A percentile compares a stretch with the other conserved stretches of the same genome.
Conservation (phyloP, 2,888 invertebrate species). For the Ophion ventricosus region DNA sequence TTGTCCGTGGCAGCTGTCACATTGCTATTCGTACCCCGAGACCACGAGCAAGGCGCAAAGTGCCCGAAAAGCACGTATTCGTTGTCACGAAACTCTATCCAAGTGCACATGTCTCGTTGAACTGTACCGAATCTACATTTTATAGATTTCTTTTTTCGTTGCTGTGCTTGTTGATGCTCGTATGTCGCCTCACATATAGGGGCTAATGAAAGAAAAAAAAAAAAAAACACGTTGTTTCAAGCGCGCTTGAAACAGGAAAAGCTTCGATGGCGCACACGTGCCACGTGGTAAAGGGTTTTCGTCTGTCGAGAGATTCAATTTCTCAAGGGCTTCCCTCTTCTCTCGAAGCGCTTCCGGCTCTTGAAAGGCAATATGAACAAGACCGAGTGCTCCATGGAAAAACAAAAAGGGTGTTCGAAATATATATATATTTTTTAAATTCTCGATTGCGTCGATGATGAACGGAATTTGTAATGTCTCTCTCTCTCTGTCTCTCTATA, state of each 20-base stretch:
- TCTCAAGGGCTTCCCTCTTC: constrained; percentile 53
- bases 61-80: constrained; percentile 27
- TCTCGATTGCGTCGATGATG: neutral
- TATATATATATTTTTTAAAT: neutral
- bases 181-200: neutral
- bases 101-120: constrained; percentile 15
- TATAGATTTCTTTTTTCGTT: neutral
- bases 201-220: constrained; percentile 7
- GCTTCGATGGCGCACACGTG: constrained; percentile 40
- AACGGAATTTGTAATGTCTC: too few species aligned
- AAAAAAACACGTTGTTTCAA: constrained; percentile 12
- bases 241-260: constrained; percentile 8
- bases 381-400: constrained; percentile 27
- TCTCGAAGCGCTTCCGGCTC: constrained; percentile 51
- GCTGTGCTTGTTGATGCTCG: neutral
- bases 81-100: constrained; percentile 20
- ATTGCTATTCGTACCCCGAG: constrained; percentile 35
- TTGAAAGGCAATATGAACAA: constrained; percentile 16
- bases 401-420: constrained; percentile 10
- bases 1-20: constrained; percentile 51
- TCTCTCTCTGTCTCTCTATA: too few species aligned
- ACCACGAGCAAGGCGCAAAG: constrained; percentile 12
- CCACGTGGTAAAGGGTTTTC: constrained; percentile 37
- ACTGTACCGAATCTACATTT: neutral
- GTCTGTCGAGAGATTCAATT: constrained; percentile 43